Evolutionary conservation across 2,113 vertebrate genomes (phyloP).

Genomic region (Trogon surrucura): DNA sequence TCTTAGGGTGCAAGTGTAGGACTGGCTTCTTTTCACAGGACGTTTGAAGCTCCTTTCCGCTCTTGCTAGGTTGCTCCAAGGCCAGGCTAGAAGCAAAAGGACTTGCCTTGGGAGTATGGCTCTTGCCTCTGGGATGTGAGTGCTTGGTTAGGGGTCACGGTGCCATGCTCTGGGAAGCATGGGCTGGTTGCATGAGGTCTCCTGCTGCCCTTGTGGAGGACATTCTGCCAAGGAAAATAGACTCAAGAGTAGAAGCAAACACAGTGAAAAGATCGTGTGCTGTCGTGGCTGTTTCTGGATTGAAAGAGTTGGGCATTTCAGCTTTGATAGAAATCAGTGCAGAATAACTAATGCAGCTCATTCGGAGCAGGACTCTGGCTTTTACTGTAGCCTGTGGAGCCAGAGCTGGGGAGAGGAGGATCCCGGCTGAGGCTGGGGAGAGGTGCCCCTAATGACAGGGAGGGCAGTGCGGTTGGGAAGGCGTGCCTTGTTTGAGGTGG

Average conservation of each 20-base stretch:
- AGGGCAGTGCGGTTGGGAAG: constrained; percentile 33
- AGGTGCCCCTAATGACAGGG: constrained; percentile 33
- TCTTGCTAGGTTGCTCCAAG: background rate
- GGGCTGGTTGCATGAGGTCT: background rate
- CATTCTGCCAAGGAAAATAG: background rate
- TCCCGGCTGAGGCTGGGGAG: background rate
- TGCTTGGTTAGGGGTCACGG: background rate
- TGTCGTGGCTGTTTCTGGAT: background rate
- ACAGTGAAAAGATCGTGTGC: accelerated
- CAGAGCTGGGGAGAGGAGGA: background rate
- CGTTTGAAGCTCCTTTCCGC: background rate
- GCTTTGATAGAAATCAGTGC: background rate
- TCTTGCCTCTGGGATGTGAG: background rate
- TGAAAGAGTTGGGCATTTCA: background rate
- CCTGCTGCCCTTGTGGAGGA: background rate
- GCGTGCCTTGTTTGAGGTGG: constrained; percentile 49
- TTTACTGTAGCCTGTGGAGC: background rate
- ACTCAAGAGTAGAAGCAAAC: background rate
- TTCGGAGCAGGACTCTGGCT: background rate
- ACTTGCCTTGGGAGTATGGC: background rate
- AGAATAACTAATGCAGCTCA: background rate
- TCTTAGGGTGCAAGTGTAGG: background rate
- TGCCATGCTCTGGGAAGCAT: background rate
- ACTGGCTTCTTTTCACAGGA: background rate
- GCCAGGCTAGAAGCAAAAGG: background rate